Base-by-base conservation (phyloP, 2,113 vertebrate genomes). In the Tetrao urogallus region DNA sequence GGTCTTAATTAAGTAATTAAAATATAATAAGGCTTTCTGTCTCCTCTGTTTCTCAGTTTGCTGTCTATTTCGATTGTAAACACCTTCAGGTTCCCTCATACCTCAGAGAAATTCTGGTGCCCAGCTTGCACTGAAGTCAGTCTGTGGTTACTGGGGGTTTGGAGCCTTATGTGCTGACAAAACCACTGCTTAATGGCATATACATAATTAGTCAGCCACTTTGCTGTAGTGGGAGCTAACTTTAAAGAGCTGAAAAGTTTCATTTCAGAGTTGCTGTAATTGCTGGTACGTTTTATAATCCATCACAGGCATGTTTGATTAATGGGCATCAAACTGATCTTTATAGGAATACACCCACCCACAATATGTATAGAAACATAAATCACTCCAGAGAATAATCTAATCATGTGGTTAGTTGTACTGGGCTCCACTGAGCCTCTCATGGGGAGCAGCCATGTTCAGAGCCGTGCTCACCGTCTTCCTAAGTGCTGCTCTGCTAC, bases 401-500 rank as follows among this genome's bases (percentile, higher is more conserved):
- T 43, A n/a, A 18, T 71, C 22, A 3, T 19, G 34, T 47, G 88
- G 19, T 32, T 60, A 27, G 69, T 56, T 52, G 28, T 84, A 75
- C 47, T 86, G 57, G 73, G 57, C 72, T 89, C 3, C 5, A 13
- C 18, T 25, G 82, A 56, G 74, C 56, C 52, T 83, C n/a, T 57
- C 63, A 54, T 50, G 48, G n/a, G 63, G 40, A 82, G 42, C 30
- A 63, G 32, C 2, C 17, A 22, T 30, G 18, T 56, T 70, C 4
- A 2, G 67, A 69, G n/a, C 16, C 15, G 6, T 54, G n/a, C 69
- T 60, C 5, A 28, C 45, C 40, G 6, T 65, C 40, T 25, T 63
- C 0, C 0, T 19, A 45, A 63, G 40, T 0, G 0, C 50, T 74
- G 75, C 28, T 90, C 42, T 58, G 60, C 40, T 43, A 12, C 36